Conservation (phyloP, 1,140 invertebrate genomes). For the Meloidogyne hapla region DNA sequence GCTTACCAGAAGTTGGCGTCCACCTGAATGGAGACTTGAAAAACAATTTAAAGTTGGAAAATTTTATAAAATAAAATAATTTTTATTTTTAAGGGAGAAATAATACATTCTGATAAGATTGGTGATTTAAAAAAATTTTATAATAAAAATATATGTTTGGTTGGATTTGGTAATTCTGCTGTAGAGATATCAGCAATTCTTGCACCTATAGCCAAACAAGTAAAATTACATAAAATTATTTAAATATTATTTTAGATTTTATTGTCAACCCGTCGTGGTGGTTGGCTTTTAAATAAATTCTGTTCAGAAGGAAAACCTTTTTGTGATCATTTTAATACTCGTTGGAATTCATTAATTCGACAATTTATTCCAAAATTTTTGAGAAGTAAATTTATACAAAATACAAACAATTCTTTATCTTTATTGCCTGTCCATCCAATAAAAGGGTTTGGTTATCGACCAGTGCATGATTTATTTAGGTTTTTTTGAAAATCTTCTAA, state of each 20-base stretch:
- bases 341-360: conserved; percentile 12
- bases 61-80: too few species aligned
- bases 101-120: conserved; percentile 24
- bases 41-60: conserved; percentile 13
- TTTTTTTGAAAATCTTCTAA: too few species aligned
- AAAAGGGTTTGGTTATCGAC: neutral
- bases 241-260: conserved; percentile 16
- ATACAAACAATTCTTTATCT: neutral
- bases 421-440: neutral
- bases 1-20: conserved; percentile 16
- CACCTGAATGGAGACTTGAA: conserved; percentile 28
- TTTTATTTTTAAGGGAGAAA: neutral
- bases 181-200: conserved; percentile 4
- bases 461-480: conserved; percentile 1
- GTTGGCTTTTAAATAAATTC: conserved; percentile 14
- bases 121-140: conserved; percentile 14
- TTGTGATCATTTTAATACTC: conserved; percentile 21
- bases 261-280: conserved; percentile 20
- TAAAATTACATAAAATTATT: neutral
- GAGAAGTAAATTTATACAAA: neutral
- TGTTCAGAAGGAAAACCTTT: neutral
- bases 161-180: conserved; percentile 28
- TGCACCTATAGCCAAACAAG: conserved; percentile 16
- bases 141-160: conserved; percentile 8
- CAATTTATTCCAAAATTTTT: neutral